phyloP scores from a whole-genome alignment of 2,888 invertebrate species.

The Trissolcus brochymenae region DNA sequence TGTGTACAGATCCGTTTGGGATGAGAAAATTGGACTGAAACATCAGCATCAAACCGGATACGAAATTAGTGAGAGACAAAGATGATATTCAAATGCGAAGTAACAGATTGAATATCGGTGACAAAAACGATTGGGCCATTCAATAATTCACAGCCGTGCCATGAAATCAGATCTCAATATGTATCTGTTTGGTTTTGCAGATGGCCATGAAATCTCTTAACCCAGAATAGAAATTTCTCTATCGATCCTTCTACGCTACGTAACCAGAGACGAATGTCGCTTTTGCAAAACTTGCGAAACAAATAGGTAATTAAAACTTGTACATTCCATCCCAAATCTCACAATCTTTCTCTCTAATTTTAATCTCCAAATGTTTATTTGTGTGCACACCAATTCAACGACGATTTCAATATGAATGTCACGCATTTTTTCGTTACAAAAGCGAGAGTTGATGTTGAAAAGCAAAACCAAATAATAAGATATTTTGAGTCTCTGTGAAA shows the following conservation, averaged over 20 bases:
- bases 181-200: constrained; percentile 29
- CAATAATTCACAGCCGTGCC: constrained; percentile 31
- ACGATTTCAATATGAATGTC: too few relatives aligned
- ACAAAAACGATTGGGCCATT: constrained; percentile 23
- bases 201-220: constrained; percentile 13
- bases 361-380: too few relatives aligned
- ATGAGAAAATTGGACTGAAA: constrained; percentile 17
- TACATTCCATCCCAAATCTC: too few relatives aligned
- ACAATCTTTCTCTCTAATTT: too few relatives aligned
- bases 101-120: constrained; percentile 38
- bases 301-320: not conserved
- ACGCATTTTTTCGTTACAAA: not conserved
- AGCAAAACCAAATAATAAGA: constrained; percentile 12
- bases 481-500: constrained; percentile 31
- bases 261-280: constrained; percentile 34
- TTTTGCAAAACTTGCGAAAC: constrained; percentile 9
- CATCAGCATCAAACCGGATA: constrained; percentile 24
- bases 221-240: constrained; percentile 40
- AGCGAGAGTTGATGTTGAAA: constrained; percentile 1
- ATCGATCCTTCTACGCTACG: constrained; percentile 25
- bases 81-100: constrained; percentile 27
- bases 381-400: too few relatives aligned
- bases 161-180: constrained; percentile 47
- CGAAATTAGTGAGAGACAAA: constrained; percentile 6
- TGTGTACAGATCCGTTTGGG: constrained; percentile 16